Evolutionary conservation across 2,113 vertebrate genomes (phyloP).

Genomic region (Xenus cinereus): DNA sequence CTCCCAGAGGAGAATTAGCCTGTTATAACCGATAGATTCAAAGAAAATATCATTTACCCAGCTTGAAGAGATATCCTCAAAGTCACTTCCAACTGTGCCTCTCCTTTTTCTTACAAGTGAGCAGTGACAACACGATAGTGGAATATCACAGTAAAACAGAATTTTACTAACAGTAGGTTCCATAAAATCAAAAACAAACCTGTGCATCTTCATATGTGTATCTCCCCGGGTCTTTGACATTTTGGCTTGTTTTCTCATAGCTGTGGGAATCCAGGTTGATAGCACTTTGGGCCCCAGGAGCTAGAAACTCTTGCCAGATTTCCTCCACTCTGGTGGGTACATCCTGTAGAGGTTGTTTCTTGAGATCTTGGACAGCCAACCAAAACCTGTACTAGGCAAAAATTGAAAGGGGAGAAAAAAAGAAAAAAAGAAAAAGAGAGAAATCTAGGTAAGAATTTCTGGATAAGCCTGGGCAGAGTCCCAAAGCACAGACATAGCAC

Average conservation of each 20-base stretch:
- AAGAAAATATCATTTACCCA: conserved; percentile 27
- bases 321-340: conserved; percentile 87
- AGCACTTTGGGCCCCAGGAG: conserved; percentile 91
- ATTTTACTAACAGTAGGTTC: conserved; percentile 16
- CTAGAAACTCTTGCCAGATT: conserved; percentile 96
- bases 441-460: neutral
- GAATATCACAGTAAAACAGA: neutral
- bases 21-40: conserved; percentile 10
- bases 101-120: conserved; percentile 7
- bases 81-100: conserved; percentile 21
- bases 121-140: neutral
- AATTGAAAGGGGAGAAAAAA: neutral
- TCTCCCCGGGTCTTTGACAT: conserved; percentile 92
- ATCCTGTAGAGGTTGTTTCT: conserved; percentile 88
- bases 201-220: conserved; percentile 96
- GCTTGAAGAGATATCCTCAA: conserved; percentile 26
- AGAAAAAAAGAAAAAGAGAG: neutral
- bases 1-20: conserved; percentile 27
- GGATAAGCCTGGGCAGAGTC: neutral
- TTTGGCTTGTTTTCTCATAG: conserved; percentile 95
- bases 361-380: conserved; percentile 93
- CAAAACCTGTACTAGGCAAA: conserved; percentile 83
- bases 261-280: conserved; percentile 98
- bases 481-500: neutral
- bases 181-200: conserved; percentile 74